Base-by-base conservation (phyloP, 2,113 vertebrate genomes). In the Tyrannus savana region DNA sequence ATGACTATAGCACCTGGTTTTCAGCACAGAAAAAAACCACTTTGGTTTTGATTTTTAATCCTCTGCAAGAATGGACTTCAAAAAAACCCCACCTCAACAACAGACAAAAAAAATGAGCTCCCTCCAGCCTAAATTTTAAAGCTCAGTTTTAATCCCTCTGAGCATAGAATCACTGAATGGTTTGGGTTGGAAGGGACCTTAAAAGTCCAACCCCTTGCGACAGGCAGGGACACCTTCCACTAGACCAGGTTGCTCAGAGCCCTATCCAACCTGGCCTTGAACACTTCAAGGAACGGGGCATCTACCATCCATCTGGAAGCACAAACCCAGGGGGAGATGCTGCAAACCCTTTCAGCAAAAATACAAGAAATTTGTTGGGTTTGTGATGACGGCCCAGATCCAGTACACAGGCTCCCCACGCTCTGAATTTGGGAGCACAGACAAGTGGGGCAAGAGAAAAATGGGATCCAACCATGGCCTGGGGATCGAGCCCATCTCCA, bases 381-480 rank as follows among this genome's bases (percentile, higher is more conserved):
- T 89, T 12, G 9, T 10, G 41, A 12, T 4, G 23, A 42, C 75
- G 8, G 3, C 14, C 63, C 2, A 2, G 12, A 64, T 9, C 44
- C 55, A 78, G 39, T 46, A 78, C 16, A 19, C 3, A 19, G 30
- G 28, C 23, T 5, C 19, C 17, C 6, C 13, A 1, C 2, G 2
- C 27, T 67, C n/a, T 5, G 6, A 49, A 53, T 58, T 15, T 67
- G 31, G 58, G 53, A 68, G 37, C 42, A 35, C 19, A 58, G 25
- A 44, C 1, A 0, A 0, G 3, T 28, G 21, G 24, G n/a, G 14
- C 22, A 50, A 31, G 3, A 67, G 35, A 50, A 3, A 50, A 63
- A 50, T 3, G 16, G 7, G 33, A 46, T 46, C 39, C 59, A 44
- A 31, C 4, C 28, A 9, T 0, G 0, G 13, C 50, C 14, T 25